Percentiles rank a stretch among this genome's conserved stretches.
Conservation (phyloP, 2,113 vertebrate genomes). For the Pluvianellus socialis region DNA sequence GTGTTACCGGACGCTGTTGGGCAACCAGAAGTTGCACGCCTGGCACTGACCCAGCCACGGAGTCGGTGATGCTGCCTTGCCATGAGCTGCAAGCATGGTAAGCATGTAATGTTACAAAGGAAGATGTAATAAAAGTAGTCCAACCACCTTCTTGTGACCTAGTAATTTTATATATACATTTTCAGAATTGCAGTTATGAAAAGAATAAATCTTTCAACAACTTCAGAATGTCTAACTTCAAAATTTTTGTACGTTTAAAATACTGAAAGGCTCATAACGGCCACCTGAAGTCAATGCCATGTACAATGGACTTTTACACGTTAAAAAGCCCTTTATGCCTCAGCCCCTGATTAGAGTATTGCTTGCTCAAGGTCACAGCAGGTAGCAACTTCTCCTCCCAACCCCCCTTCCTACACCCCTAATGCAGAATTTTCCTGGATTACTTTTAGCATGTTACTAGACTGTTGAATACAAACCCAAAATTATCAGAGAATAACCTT, state of each 20-base stretch:
- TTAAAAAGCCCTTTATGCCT: background rate
- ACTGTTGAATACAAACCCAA: background rate
- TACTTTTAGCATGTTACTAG: background rate
- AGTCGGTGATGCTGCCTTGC: background rate
- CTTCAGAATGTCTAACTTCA: background rate
- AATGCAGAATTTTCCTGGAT: background rate
- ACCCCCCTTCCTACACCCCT: background rate
- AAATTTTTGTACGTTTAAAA: background rate
- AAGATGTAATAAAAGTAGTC: background rate
- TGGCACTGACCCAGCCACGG: background rate
- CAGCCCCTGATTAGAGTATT: background rate
- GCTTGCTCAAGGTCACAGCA: background rate
- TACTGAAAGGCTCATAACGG: background rate
- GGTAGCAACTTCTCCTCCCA: background rate
- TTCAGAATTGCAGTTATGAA: background rate
- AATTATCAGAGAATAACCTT: background rate
- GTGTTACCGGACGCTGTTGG: background rate
- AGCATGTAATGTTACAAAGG: background rate
- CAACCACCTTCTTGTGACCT: background rate
- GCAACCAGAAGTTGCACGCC: background rate
- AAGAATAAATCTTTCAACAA: background rate
- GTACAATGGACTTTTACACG: background rate
- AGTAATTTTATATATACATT: background rate
- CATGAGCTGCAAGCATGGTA: background rate
- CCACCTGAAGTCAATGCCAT: background rate